Base-by-base conservation (phyloP, 1,140 invertebrate genomes). In the Ephestia elutella region DNA sequence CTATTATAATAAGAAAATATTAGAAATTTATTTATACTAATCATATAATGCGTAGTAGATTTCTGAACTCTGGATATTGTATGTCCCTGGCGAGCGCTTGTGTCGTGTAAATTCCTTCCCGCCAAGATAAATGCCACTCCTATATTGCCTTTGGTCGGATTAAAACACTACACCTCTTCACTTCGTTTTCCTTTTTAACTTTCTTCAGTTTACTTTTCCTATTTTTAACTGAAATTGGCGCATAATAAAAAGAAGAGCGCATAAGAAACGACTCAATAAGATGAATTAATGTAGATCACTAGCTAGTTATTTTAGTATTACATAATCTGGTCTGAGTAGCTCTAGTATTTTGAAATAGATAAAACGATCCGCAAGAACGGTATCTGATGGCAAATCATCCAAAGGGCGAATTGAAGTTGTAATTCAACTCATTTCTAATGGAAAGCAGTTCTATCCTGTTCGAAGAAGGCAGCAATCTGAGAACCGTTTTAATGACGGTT, bases 401-500 rank as follows among this genome's bases (percentile, higher is more conserved):
- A 44, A 15, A 44, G 38, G 13, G 38, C 13, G 15, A 15, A 5
- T 44, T n/a, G 38, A 15, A 44, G 38, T 15, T 44, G 38, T n/a
- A 15, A 15, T 44, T 44, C n/a, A n/a, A 44, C 25, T 62, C 54
- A 53, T 60, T 49, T 63, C 55, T 61, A 70, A 53, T 65, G 73
- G 75, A 70, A 83, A 75, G 69, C 54, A 60, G 59, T 57, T 10
- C 57, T 63, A 67, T 73, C 71, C 73, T 68, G 69, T 61, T 65
- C 59, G 57, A 60, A 56, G 66, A 60, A 66, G 65, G 59, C 69
- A 56, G 68, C 69, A 77, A 80, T 79, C 69, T 53, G 77, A 72
- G 68, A 63, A 77, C 81, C 82, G 81, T 84, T 86, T 73, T 84
- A 86, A 84, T 82, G 75, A 80, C 70, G 73, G 80, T 82, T 78